Conservation (phyloP, 2,797 vertebrate genomes). For the Macropus fuliginosus region DNA sequence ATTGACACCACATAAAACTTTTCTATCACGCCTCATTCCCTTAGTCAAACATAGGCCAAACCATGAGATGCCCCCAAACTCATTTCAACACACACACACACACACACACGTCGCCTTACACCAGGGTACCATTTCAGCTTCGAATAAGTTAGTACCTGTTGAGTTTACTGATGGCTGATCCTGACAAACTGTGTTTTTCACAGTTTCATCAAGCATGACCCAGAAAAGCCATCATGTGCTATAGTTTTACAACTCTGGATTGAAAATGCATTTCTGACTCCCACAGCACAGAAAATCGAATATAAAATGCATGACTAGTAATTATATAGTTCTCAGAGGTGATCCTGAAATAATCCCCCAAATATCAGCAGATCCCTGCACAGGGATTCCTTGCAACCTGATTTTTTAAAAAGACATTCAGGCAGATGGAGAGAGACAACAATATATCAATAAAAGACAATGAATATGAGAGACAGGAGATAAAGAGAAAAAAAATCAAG, state of each 20-base stretch:
- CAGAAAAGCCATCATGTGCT: not conserved
- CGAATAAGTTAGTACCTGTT: not conserved
- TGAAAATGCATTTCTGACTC: slow-evolving; percentile 24
- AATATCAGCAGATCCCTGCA: slow-evolving; percentile 75
- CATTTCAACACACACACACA: not conserved
- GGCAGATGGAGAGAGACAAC: slow-evolving; percentile 77
- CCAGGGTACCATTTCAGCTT: not conserved
- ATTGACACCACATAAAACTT: not conserved
- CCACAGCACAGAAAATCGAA: not conserved
- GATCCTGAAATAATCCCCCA: slow-evolving; percentile 75
- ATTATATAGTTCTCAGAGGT: slow-evolving; percentile 74
- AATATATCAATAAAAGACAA: slow-evolving; percentile 51
- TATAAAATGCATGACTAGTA: slow-evolving; percentile 72
- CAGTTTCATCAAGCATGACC: not conserved
- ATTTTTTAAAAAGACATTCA: slow-evolving; percentile 70
- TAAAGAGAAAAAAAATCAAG: not conserved
- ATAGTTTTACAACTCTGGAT: slow-evolving; percentile 19
- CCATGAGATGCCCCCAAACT: not conserved
- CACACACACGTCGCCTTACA: not conserved
- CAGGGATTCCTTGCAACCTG: slow-evolving; percentile 77
- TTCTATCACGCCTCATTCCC: not conserved
- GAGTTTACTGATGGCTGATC: slow-evolving; percentile 12
- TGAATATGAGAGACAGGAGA: not conserved
- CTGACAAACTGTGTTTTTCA: not conserved
- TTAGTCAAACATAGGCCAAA: slow-evolving; percentile 32